A percentile compares a stretch with the other conserved stretches of the same genome.
Evolutionary conservation across 2,113 vertebrate species (phyloP).

Genomic region (Colinus virginianus): DNA sequence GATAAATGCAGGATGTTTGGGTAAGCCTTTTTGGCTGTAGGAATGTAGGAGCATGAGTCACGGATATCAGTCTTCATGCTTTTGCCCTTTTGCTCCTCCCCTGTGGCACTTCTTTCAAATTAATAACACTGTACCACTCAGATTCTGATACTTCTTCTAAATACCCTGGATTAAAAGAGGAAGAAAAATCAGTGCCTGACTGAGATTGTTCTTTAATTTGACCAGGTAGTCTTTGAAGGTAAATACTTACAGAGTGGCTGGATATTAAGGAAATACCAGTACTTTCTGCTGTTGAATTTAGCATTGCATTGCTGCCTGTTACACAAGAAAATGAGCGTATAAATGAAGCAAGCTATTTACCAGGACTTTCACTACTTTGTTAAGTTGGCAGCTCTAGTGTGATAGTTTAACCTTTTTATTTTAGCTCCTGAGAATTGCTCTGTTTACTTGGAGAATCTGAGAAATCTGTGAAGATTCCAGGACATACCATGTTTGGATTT

Average conservation of each 20-base stretch:
- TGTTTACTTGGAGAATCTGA: background rate
- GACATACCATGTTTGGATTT: background rate
- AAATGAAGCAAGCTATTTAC: background rate
- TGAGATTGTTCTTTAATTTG: background rate
- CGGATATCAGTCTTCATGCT: background rate
- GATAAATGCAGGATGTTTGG: background rate
- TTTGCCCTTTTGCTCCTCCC: background rate
- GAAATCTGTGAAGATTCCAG: background rate
- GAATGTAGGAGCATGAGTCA: background rate
- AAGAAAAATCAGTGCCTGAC: background rate
- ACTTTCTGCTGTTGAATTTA: background rate
- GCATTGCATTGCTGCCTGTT: background rate
- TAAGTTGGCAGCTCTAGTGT: background rate
- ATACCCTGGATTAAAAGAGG: slow-evolving; percentile 2
- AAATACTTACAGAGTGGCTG: background rate
- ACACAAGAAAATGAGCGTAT: background rate
- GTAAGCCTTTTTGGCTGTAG: background rate
- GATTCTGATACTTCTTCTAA: background rate
- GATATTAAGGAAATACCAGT: background rate
- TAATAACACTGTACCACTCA: background rate
- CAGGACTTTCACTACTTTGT: background rate
- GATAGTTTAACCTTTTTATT: background rate
- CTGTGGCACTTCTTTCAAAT: background rate
- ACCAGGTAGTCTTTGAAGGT: background rate
- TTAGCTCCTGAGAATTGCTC: background rate